Conservation (phyloP, 1,140 invertebrate genomes). For the Danaus plexippus region DNA sequence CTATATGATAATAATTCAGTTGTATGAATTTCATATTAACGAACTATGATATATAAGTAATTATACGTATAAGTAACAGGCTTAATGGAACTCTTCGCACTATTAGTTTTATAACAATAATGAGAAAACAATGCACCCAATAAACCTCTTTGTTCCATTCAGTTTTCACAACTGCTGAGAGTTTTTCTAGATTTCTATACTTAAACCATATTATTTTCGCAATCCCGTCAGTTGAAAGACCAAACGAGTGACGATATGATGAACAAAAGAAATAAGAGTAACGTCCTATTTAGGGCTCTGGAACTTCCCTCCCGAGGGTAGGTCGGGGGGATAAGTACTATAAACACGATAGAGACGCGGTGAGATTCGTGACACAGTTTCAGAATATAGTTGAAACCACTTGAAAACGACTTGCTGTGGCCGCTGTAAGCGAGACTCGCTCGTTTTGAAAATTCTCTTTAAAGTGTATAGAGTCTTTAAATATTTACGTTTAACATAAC, state of each 20-base stretch:
- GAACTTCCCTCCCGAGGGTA: constrained; percentile 4
- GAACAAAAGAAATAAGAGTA: too few species aligned
- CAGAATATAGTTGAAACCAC: constrained; percentile 5
- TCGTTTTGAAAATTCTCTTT: background rate
- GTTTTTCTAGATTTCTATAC: too few species aligned
- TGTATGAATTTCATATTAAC: too few species aligned
- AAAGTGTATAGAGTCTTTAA: constrained; percentile 16
- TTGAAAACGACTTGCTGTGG: constrained; percentile 3
- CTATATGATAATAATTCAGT: too few species aligned
- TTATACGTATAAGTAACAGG: background rate
- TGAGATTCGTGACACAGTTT: constrained; percentile 20
- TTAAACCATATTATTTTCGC: too few species aligned
- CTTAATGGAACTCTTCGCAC: constrained; percentile 1
- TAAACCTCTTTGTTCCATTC: constrained; percentile 7
- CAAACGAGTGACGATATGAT: too few species aligned
- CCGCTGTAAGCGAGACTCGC: background rate
- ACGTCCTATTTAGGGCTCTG: too few species aligned
- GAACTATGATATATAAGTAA: too few species aligned
- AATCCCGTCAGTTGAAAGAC: too few species aligned
- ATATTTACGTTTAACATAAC: constrained; percentile 25
- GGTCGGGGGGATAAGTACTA: constrained; percentile 5
- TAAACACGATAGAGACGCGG: constrained; percentile 9
- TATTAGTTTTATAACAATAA: constrained; percentile 3
- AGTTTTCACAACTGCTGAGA: too few species aligned
- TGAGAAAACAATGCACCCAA: constrained; percentile 13